Evolutionary conservation across 2,797 vertebrate genomes (phyloP).

Genomic region (Anableps anableps): DNA sequence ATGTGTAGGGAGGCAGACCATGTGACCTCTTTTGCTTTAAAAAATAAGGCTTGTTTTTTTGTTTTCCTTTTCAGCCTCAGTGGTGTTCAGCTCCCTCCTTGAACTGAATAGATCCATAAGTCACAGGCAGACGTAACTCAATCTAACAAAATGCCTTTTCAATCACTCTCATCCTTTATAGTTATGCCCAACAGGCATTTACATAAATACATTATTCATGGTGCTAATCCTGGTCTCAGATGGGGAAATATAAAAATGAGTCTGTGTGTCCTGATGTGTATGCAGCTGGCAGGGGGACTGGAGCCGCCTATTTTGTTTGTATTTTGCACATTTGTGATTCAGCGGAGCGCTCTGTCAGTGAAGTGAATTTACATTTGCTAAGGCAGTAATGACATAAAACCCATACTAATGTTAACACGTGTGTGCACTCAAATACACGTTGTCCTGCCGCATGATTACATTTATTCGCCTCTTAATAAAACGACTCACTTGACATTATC

Average conservation of each 20-base stretch:
- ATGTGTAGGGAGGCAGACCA: slow-evolving; percentile 48
- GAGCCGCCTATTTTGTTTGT: slow-evolving; percentile 76
- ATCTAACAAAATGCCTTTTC: slow-evolving; percentile 77
- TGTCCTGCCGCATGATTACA: slow-evolving; percentile 69
- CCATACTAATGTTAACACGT: slow-evolving; percentile 71
- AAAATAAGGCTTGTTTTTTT: slow-evolving; percentile 15
- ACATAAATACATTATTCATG: slow-evolving; percentile 83
- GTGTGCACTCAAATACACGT: slow-evolving; percentile 69
- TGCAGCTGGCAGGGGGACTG: slow-evolving; percentile 65
- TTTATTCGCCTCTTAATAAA: slow-evolving; percentile 70
- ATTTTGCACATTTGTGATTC: slow-evolving; percentile 76
- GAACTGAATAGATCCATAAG: slow-evolving; percentile 64
- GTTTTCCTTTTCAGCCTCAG: slow-evolving; percentile 18
- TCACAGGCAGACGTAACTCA: slow-evolving; percentile 69
- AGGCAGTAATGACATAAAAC: slow-evolving; percentile 74
- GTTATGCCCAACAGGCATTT: slow-evolving; percentile 76
- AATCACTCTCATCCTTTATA: slow-evolving; percentile 79
- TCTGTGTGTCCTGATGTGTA: slow-evolving; percentile 61
- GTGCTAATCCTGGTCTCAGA: slow-evolving; percentile 75
- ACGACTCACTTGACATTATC: slow-evolving; percentile 78
- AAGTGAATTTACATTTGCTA: slow-evolving; percentile 73
- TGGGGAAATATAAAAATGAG: slow-evolving; percentile 72
- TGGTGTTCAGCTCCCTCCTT: slow-evolving; percentile 20
- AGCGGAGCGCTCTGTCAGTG: slow-evolving; percentile 67
- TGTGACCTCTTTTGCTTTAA: slow-evolving; percentile 51